Evolutionary conservation across 1,140 invertebrate species (phyloP).

Genomic region (Eubasilissa regina): DNA sequence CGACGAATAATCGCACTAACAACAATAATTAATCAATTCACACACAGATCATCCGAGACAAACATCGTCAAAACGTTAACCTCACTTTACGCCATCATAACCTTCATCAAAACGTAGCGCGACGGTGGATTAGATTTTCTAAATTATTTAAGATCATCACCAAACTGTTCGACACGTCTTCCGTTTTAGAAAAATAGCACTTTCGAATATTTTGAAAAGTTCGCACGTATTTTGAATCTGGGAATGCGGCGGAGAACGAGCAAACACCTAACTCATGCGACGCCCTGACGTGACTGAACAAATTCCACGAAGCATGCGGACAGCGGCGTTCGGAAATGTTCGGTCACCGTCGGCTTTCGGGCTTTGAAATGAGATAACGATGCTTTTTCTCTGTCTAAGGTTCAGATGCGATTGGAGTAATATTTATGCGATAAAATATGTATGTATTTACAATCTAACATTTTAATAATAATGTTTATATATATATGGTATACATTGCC

Average conservation of each 20-base stretch:
- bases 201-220: constrained; percentile 18
- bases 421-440: background rate
- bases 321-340: constrained; percentile 6
- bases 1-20: constrained; percentile 5
- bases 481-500: too few species aligned
- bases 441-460: too few species aligned
- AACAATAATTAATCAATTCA: constrained; percentile 1
- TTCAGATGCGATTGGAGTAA: background rate
- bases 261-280: background rate
- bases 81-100: constrained; percentile 18
- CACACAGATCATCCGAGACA: constrained; percentile 19
- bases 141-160: background rate
- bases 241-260: background rate
- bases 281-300: constrained; percentile 17
- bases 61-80: background rate
- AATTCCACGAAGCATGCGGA: constrained; percentile 24
- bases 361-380: background rate
- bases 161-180: background rate
- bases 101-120: background rate
- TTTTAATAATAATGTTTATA: too few species aligned
- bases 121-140: background rate
- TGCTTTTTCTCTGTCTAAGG: background rate
- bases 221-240: constrained; percentile 25
- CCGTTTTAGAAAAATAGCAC: background rate
- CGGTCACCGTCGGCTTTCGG: background rate